These are phyloP conservation scores for Trochalopteron elliotii DNA, from an alignment of 2,113 vertebrate species.

Conservation along the genomic window DNA sequence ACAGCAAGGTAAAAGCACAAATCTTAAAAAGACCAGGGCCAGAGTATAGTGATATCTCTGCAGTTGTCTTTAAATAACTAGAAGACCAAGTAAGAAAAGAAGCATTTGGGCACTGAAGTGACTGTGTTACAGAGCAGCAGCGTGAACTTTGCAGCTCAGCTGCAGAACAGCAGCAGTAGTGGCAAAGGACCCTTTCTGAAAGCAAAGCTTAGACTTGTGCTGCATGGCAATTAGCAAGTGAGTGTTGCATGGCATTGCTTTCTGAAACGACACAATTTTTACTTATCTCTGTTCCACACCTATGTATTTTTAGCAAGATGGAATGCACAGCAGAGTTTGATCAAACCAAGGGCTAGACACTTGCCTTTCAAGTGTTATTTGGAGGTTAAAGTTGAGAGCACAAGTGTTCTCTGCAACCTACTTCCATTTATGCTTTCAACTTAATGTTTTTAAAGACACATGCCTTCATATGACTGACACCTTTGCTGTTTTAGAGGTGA, in stretches of 20 bases:
- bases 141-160: neutral
- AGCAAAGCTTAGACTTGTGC: neutral
- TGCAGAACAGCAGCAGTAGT: neutral
- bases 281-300: neutral
- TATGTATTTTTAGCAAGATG: neutral
- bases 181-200: neutral
- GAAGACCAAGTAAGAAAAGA: neutral
- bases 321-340: neutral
- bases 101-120: neutral
- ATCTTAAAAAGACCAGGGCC: neutral
- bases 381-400: neutral
- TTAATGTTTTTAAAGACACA: neutral
- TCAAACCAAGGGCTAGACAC: neutral
- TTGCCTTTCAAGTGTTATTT: neutral
- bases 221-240: neutral
- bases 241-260: neutral
- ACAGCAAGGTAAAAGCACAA: neutral
- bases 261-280: neutral
- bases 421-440: neutral
- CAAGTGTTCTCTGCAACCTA: fast-evolving
- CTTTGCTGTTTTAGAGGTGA: neutral
- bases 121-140: neutral
- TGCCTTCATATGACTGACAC: neutral
- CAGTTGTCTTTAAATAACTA: neutral
- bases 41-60: neutral